Base-by-base conservation (phyloP, 2,888 invertebrate genomes). In the Eupelmus urozonus region DNA sequence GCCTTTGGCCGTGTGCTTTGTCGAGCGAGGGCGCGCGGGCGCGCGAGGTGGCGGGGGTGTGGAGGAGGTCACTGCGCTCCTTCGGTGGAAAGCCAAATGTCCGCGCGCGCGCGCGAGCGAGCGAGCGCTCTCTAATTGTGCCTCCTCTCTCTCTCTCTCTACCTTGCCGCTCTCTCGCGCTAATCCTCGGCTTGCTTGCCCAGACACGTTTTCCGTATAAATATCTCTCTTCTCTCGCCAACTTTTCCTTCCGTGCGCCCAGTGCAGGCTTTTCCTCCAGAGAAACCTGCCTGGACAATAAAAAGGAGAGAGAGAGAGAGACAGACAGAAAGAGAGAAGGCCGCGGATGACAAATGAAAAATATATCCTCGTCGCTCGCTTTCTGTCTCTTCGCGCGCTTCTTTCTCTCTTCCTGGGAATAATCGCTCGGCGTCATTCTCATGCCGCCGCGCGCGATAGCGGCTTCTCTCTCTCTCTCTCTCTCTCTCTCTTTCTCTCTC, bases 351-450 rank as follows among this genome's bases (percentile, higher is more conserved):
- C 63, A 69, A 78, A 69, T 63, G 69, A 74, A 78, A 74, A 63
- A 63, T 67, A 60, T 60, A 27, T 49, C 57, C 45, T 42, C 51
- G n/a, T n/a, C 18, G 45, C 18, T 60, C 27, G 18, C 20, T 34
- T 16, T 51, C 5, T 20, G 20, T 62, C 63, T 63, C 49, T 29
- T 82, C 66, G 80, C 70, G 65, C 78, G 60, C 80, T 76, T 25
- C 67, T 74, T 42, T 40, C 60, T 66, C 65, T 66, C 70, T 71
- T 75, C 83, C 82, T 82, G 82, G 82, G 82, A 83, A 83, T 82
- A 81, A 82, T 82, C 79, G 77, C 69, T 79, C 78, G 78, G 80
- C 80, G 81, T 78, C 82, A 82, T 82, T 83, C 82, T 82, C 83
- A 82, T 82, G 82, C 79, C 27, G n/a, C n/a, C n/a, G n/a, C n/a